Percentiles rank a stretch among this genome's conserved stretches.
Evolutionary conservation across 2,797 vertebrate genomes (phyloP).

Genomic region (Epinephelus awoara): DNA sequence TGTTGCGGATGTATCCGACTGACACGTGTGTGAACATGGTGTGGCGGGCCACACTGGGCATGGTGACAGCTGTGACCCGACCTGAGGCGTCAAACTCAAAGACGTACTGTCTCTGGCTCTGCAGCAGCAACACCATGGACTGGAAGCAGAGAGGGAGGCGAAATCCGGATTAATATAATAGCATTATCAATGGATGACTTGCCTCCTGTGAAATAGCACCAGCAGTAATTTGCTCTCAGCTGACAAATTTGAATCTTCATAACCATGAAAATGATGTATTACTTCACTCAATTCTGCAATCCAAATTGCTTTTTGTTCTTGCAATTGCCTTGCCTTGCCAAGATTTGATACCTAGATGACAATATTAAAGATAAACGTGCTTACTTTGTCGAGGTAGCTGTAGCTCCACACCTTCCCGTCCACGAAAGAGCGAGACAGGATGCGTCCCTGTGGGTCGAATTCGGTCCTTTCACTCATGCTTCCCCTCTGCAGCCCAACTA

Average conservation of each 20-base stretch:
- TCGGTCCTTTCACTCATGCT: slow-evolving; percentile 98
- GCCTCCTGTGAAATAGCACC: slow-evolving; percentile 65
- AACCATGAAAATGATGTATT: slow-evolving; percentile 69
- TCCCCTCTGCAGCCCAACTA: slow-evolving; percentile 95
- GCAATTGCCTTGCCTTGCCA: slow-evolving; percentile 27
- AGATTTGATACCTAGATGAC: slow-evolving; percentile 28
- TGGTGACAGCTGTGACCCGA: slow-evolving; percentile 95
- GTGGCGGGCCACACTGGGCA: slow-evolving; percentile 98
- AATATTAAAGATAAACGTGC: slow-evolving; percentile 44
- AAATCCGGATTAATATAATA: slow-evolving; percentile 63
- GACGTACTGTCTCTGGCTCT: slow-evolving; percentile 98
- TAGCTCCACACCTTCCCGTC: slow-evolving; percentile 99
- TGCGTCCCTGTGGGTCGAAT: slow-evolving; percentile 94
- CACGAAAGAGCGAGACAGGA: slow-evolving; percentile 94
- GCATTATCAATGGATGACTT: slow-evolving; percentile 67
- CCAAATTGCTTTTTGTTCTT: slow-evolving; percentile 45
- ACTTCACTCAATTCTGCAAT: slow-evolving; percentile 62
- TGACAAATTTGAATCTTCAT: slow-evolving; percentile 69
- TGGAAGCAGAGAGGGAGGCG: slow-evolving; percentile 66
- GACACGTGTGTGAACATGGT: slow-evolving; percentile 99
- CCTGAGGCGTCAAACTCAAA: slow-evolving; percentile 97
- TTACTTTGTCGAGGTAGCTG: slow-evolving; percentile 95
- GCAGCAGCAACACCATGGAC: slow-evolving; percentile 99
- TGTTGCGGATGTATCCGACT: slow-evolving; percentile 97
- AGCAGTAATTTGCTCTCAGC: slow-evolving; percentile 62